Percentiles rank a stretch among this genome's conserved stretches.
Evolutionary conservation across 2,797 vertebrate genomes (phyloP).

Genomic region (Tadarida brasiliensis): DNA sequence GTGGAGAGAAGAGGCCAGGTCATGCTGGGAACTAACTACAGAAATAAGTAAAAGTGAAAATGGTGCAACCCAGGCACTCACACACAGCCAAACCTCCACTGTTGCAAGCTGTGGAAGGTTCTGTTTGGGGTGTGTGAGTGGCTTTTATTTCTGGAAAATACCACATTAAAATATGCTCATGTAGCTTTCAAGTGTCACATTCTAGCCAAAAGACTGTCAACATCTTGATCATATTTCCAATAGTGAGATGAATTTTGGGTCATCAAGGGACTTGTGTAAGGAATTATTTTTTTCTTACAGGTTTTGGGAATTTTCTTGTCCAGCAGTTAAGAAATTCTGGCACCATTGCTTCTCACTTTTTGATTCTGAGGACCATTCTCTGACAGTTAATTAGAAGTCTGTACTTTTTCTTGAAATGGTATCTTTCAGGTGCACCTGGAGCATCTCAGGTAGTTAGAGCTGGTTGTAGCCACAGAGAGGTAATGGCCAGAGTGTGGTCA

Average conservation of each 20-base stretch:
- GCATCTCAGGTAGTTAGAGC: slow-evolving; percentile 30
- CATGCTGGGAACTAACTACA: background rate
- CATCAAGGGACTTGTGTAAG: slow-evolving; percentile 38
- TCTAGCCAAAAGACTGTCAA: background rate
- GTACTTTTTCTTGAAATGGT: background rate
- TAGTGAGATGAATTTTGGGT: background rate
- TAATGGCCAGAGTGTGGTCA: background rate
- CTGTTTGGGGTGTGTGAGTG: background rate
- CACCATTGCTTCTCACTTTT: slow-evolving; percentile 26
- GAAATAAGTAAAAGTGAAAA: background rate
- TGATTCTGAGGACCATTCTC: background rate
- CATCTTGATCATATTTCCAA: background rate
- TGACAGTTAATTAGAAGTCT: slow-evolving; percentile 5
- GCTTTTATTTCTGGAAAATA: background rate
- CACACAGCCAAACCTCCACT: background rate
- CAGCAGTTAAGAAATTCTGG: slow-evolving; percentile 30
- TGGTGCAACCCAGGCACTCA: background rate
- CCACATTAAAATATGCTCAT: background rate
- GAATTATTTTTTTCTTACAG: background rate
- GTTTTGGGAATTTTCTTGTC: background rate
- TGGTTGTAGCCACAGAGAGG: background rate
- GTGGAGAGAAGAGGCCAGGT: background rate
- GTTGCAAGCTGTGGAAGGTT: background rate
- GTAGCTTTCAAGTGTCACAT: background rate
- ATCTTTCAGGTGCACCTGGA: background rate